Conservation (phyloP, 2,888 invertebrate genomes). For the Napeogenes sylphis region DNA sequence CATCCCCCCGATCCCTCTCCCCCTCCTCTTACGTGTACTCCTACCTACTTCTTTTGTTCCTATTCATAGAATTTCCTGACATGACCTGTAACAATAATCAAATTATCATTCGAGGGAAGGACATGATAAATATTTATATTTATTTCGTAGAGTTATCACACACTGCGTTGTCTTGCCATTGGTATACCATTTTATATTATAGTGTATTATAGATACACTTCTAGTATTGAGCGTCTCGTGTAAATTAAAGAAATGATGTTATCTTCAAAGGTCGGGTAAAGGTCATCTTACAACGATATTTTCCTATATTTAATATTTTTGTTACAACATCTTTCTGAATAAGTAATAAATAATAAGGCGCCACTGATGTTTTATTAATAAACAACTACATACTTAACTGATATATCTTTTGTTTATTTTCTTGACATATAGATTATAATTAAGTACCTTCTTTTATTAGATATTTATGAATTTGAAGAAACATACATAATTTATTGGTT, state of each 20-base stretch:
- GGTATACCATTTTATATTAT: neutral
- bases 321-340: slow-evolving; percentile 13
- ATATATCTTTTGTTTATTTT: too few relatives aligned
- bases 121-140: slow-evolving; percentile 26
- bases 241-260: slow-evolving; percentile 23
- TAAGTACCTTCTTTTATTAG: too few relatives aligned
- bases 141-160: neutral
- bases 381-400: too few relatives aligned
- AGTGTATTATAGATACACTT: too few relatives aligned
- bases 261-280: slow-evolving; percentile 21
- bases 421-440: too few relatives aligned
- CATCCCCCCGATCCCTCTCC: slow-evolving; percentile 37
- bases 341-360: slow-evolving; percentile 2
- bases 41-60: slow-evolving; percentile 66
- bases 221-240: neutral
- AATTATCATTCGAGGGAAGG: slow-evolving; percentile 43
- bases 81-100: slow-evolving; percentile 62
- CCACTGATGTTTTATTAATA: neutral
- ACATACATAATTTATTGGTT: too few relatives aligned
- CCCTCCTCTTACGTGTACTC: slow-evolving; percentile 38
- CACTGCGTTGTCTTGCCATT: neutral
- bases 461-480: too few relatives aligned
- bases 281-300: slow-evolving; percentile 24
- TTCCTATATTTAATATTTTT: slow-evolving; percentile 25
- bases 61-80: slow-evolving; percentile 47